Evolutionary conservation across 2,797 vertebrate genomes (phyloP), one percentile per base, ranked within the genome.

Genomic region (Masticophis lateralis): DNA sequence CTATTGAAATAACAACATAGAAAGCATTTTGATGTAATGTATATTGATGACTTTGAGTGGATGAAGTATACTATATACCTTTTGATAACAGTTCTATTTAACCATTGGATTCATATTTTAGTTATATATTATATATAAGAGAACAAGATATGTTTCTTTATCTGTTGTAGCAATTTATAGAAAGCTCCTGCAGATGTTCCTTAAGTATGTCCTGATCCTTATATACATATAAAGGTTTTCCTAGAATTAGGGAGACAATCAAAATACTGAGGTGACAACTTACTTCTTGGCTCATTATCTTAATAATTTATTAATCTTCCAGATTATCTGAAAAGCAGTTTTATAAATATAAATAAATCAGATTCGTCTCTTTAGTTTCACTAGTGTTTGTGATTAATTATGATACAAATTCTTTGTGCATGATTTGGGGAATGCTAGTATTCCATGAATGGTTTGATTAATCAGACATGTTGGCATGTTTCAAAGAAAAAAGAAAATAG

Each of bases 231-330:
- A 66, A 95, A 95, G 66, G 94, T 97, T 96, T 96, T 91, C 95
- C 93, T 94, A 91, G 94, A 96, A 96, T 93, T 94, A 94, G 94
- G 51, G 92, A 95, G 57, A 89, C 93, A 91, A 60, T n/a, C 28
- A 69, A 20, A 79, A 69, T 83, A 28, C 11, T 87, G 74, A 87
- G 37, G 22, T 86, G 89, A 47, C 14, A n/a, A 37, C 12, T 1
- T 16, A 57, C 5, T 86, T 93, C 59, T 90, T 61, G 14, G 10
- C 32, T 86, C 12, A 11, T 66, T 69, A 4, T 43, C n/a, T 43
- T 22, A 56, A 60, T 7, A 18, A 87, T 87, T 14, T 8, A 55
- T 51, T 60, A 51, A 1, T 37, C 20, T 86, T 13, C 12, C 63
- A 86, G 14, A 86, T 86, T 10, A 11, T 22, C 22, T 69, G 37